A percentile compares a stretch with the other conserved stretches of the same genome.
phyloP scores from a whole-genome alignment of 30 jellyfish, hydroid and myxozoan species.

The Nemopilema nomurai region DNA sequence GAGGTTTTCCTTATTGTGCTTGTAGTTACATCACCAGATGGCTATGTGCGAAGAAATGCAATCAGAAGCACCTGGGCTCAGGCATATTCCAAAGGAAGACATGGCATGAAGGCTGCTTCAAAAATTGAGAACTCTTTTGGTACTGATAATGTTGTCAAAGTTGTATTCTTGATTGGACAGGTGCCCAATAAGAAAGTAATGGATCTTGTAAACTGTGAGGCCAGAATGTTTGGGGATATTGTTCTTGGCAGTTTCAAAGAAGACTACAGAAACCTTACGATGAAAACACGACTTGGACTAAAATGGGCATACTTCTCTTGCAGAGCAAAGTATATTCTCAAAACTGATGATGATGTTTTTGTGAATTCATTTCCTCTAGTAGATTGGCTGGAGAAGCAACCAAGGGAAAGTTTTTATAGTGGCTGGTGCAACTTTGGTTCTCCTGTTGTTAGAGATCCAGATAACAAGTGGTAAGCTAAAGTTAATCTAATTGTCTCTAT shows the following conservation, averaged over 20 bases:
- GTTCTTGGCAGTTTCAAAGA: constrained; percentile 85
- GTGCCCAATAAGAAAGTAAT: constrained; percentile 25
- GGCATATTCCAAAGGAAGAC: constrained; percentile 17
- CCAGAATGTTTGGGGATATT: constrained; percentile 67
- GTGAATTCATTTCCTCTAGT: constrained; percentile 69
- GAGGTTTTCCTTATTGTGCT: constrained; percentile 59
- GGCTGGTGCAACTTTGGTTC: constrained; percentile 93
- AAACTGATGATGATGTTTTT: constrained; percentile 97
- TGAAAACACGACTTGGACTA: constrained; percentile 86
- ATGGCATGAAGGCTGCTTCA: background rate
- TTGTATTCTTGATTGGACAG: constrained; percentile 78
- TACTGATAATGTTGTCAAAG: constrained; percentile 48
- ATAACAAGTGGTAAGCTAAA: constrained; percentile 78
- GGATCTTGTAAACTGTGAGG: constrained; percentile 57
- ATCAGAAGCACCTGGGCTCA: constrained; percentile 86
- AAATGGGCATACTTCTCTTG: constrained; percentile 89
- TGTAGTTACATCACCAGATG: constrained; percentile 79
- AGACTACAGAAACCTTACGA: constrained; percentile 71
- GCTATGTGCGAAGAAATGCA: constrained; percentile 59
- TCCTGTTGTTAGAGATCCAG: constrained; percentile 84
- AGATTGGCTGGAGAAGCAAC: constrained; percentile 73
- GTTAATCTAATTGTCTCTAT: background rate
- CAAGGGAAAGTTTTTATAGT: constrained; percentile 61
- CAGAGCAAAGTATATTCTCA: constrained; percentile 63
- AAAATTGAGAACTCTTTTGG: constrained; percentile 24